A percentile compares a stretch with the other conserved stretches of the same genome.
phyloP scores from a whole-genome alignment of 2,888 invertebrate genomes.

The Andricus quercusramuli region DNA sequence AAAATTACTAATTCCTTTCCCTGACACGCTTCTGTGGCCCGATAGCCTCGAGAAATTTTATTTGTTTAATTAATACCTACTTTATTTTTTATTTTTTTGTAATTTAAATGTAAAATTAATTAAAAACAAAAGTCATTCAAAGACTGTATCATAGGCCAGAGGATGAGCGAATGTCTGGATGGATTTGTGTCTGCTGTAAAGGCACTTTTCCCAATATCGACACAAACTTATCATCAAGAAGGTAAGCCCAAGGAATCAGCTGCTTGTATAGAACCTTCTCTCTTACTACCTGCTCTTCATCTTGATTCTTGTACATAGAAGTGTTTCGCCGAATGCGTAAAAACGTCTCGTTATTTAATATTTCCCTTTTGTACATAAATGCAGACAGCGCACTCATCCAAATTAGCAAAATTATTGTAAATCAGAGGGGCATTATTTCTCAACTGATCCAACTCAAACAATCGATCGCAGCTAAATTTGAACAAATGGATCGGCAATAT shows the following conservation, averaged over 20 bases:
- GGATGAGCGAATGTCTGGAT: constrained; percentile 78
- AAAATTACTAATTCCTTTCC: background rate
- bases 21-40: constrained; percentile 3
- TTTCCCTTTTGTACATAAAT: constrained; percentile 14
- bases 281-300: constrained; percentile 60
- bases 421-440: background rate
- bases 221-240: constrained; percentile 76
- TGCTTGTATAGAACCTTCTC: constrained; percentile 68
- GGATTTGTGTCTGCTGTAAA: constrained; percentile 77
- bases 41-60: background rate
- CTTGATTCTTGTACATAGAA: constrained; percentile 61
- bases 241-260: constrained; percentile 74
- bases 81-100: constrained; percentile 5
- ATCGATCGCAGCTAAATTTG: too few species aligned
- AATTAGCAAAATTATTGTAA: constrained; percentile 27
- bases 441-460: too few species aligned
- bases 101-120: constrained; percentile 66
- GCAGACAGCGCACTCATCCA: constrained; percentile 48
- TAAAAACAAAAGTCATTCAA: constrained; percentile 74
- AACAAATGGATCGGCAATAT: too few species aligned
- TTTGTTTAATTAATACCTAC: background rate
- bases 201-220: constrained; percentile 77
- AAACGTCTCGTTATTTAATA: background rate
- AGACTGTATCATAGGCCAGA: constrained; percentile 76
- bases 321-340: constrained; percentile 36